Percentiles rank a stretch among this genome's conserved stretches.
phyloP scores from a whole-genome alignment of 1,140 invertebrate species.

The Drosophila novamexicana region DNA sequence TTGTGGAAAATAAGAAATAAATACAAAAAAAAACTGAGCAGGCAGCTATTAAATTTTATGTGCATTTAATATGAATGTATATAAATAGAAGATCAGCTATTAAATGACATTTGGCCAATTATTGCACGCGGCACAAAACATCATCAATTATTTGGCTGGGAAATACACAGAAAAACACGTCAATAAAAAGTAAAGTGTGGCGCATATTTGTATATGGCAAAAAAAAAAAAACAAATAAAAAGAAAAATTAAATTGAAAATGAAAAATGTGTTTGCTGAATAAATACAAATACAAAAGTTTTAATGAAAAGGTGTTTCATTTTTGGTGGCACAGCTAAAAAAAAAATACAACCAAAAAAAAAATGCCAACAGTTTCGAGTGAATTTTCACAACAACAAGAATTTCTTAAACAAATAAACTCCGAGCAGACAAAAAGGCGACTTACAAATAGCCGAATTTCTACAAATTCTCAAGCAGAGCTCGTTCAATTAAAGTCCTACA shows the following conservation, averaged over 20 bases:
- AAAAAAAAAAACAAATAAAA: neutral
- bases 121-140: conserved; percentile 54
- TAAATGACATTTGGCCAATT: conserved; percentile 44
- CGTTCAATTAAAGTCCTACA: neutral
- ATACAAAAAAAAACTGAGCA: neutral
- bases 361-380: conserved; percentile 62
- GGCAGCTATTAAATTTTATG: neutral
- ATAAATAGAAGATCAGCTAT: conserved; percentile 10
- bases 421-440: too few species aligned
- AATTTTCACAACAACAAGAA: conserved; percentile 42
- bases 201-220: neutral
- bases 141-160: conserved; percentile 24
- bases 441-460: too few species aligned
- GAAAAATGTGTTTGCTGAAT: conserved; percentile 29
- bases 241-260: conserved; percentile 29
- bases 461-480: neutral
- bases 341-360: conserved; percentile 9
- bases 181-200: conserved; percentile 37
- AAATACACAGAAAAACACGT: conserved; percentile 28
- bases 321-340: conserved; percentile 54
- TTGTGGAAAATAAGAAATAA: neutral
- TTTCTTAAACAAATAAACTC: too few species aligned
- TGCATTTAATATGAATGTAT: neutral
- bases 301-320: conserved; percentile 74
- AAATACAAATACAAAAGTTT: conserved; percentile 29